Conservation (phyloP, 2,797 vertebrate genomes). For the Macrochelys suwanniensis region DNA sequence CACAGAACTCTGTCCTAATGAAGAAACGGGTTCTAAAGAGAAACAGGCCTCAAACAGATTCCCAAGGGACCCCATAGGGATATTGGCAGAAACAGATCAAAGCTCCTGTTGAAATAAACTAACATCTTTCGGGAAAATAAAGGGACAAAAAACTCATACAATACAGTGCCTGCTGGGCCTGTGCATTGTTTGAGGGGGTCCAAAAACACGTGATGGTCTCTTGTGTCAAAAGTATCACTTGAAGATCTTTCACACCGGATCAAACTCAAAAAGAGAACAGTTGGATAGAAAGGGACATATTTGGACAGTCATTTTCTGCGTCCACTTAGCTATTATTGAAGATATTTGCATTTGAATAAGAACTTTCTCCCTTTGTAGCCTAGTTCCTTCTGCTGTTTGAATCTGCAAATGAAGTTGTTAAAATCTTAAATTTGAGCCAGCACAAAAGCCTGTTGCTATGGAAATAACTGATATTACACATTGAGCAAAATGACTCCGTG, state of each 20-base stretch:
- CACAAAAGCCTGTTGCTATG: conserved; percentile 64
- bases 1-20: not conserved
- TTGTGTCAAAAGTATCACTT: not conserved
- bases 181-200: not conserved
- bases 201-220: not conserved
- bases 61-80: not conserved
- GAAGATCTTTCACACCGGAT: not conserved
- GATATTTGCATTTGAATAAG: conserved; percentile 47
- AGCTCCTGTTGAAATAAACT: not conserved
- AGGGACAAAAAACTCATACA: not conserved
- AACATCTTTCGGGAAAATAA: not conserved
- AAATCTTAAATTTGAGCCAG: conserved; percentile 32
- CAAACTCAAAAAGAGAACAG: not conserved
- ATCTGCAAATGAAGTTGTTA: conserved; percentile 44
- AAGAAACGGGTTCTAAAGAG: not conserved
- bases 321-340: conserved; percentile 1
- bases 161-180: not conserved
- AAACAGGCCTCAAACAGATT: not conserved
- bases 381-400: conserved; percentile 48
- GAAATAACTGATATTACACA: conserved; percentile 58
- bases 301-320: not conserved
- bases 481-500: conserved; percentile 25
- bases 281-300: conserved; percentile 6
- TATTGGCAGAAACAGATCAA: not conserved
- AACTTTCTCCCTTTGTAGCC: conserved; percentile 30